Percentiles rank a stretch among this genome's conserved stretches.
These are phyloP conservation scores for Lasioglossum figueresi DNA, from an alignment of 2,888 invertebrate species.

Conservation along the genomic window DNA sequence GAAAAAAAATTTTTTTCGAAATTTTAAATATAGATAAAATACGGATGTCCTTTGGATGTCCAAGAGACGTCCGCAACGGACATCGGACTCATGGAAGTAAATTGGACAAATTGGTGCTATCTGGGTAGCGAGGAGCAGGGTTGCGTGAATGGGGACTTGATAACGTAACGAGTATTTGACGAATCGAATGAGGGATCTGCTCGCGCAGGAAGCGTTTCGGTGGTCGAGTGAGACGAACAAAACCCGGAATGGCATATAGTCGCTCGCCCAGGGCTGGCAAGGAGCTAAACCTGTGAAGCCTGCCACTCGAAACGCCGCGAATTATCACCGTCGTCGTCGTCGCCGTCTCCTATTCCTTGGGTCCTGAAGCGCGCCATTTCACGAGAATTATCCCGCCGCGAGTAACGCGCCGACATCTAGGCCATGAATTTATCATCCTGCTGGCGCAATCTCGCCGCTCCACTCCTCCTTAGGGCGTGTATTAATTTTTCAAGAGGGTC, in stretches of 20 bases:
- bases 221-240: background rate
- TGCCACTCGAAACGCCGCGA: constrained; percentile 15
- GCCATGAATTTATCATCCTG: constrained; percentile 48
- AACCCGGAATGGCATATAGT: background rate
- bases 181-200: background rate
- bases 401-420: constrained; percentile 31
- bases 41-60: too few relatives aligned
- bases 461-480: constrained; percentile 37
- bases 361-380: constrained; percentile 21
- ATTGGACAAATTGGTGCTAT: too few relatives aligned
- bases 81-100: too few relatives aligned
- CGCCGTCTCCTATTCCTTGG: background rate
- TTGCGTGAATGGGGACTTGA: background rate
- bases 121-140: background rate
- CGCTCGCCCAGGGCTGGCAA: background rate
- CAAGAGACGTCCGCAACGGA: too few relatives aligned
- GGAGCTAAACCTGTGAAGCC: background rate
- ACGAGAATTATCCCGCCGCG: constrained; percentile 12
- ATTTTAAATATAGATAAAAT: too few relatives aligned
- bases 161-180: background rate
- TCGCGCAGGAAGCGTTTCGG: background rate
- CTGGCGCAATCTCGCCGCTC: constrained; percentile 39
- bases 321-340: constrained; percentile 28
- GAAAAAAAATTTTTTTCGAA: too few relatives aligned
- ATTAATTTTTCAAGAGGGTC: constrained; percentile 43